Evolutionary conservation across 2,113 vertebrate genomes (phyloP).

Genomic region (Callipepla californica): DNA sequence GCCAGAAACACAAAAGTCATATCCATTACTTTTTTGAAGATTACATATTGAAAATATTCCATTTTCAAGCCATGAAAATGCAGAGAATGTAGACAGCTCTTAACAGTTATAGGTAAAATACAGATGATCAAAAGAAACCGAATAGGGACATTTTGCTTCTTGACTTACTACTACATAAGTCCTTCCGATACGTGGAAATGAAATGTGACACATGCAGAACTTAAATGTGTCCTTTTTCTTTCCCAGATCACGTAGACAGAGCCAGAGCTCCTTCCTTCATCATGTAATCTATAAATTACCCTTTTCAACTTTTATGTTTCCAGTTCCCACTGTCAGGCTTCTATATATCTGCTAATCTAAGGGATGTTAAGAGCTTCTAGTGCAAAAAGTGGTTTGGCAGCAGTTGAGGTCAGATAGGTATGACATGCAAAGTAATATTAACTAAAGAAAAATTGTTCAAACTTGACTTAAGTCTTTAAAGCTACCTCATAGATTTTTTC

Average conservation of each 20-base stretch:
- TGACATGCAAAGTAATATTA: neutral
- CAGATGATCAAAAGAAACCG: neutral
- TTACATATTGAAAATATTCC: neutral
- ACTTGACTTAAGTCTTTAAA: neutral
- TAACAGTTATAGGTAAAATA: neutral
- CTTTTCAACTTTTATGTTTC: neutral
- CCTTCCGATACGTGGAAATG: neutral
- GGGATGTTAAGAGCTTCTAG: neutral
- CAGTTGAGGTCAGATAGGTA: neutral
- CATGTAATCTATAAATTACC: neutral
- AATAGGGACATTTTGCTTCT: neutral
- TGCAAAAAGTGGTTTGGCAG: neutral
- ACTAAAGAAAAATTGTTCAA: neutral
- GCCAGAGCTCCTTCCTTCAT: neutral
- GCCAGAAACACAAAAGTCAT: neutral
- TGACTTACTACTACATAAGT: fast-evolving
- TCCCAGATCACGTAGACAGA: neutral
- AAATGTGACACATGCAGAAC: neutral
- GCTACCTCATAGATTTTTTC: neutral
- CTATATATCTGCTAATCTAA: neutral
- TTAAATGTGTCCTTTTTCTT: neutral
- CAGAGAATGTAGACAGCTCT: neutral
- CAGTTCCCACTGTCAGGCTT: neutral
- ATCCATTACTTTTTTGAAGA: neutral
- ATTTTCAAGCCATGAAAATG: neutral